These are phyloP conservation scores for Platyura marginata DNA, from an alignment of 1,140 invertebrate species.

Conservation along the genomic window DNA sequence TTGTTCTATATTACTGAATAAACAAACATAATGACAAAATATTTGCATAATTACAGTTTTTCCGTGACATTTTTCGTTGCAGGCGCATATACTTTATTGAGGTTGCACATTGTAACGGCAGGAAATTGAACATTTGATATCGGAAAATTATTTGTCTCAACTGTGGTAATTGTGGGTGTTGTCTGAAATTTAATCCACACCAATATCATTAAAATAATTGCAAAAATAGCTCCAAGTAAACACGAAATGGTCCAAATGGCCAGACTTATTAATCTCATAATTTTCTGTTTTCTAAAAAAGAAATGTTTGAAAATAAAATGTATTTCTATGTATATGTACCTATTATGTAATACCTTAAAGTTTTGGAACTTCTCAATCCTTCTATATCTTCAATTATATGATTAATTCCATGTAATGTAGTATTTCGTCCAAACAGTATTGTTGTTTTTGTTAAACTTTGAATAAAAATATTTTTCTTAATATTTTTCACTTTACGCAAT, in stretches of 20 bases:
- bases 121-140: not conserved
- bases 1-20: no score
- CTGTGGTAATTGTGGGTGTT: not conserved
- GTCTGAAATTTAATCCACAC: not conserved
- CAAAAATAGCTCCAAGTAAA: not conserved
- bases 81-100: not conserved
- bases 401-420: no score
- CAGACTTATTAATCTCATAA: not conserved
- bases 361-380: no score
- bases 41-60: conserved; percentile 1
- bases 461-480: no score
- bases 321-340: no score
- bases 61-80: not conserved
- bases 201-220: not conserved
- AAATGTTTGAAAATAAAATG: no score
- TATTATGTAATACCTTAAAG: no score
- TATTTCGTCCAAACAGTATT: no score
- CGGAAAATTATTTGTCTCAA: not conserved
- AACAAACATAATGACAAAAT: no score
- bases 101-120: not conserved
- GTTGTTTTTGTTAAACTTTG: no score
- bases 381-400: no score
- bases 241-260: not conserved
- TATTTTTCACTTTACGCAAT: no score
- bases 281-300: not conserved